A percentile compares a stretch with the other conserved stretches of the same genome.
Evolutionary conservation across 2,113 vertebrate genomes (phyloP).

Genomic region (Dasyprocta punctata): DNA sequence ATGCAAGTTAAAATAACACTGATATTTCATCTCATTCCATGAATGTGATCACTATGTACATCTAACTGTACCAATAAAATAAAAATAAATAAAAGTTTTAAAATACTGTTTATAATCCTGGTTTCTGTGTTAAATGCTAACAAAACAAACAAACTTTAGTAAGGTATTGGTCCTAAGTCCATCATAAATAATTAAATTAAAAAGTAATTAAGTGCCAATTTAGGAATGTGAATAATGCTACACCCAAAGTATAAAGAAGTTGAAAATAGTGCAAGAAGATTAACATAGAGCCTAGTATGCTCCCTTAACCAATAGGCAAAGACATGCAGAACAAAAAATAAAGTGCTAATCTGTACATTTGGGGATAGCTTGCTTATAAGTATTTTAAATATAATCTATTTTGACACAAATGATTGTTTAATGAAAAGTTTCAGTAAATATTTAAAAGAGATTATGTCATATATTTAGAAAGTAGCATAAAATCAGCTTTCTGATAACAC

Average conservation of each 20-base stretch:
- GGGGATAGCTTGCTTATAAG: not conserved
- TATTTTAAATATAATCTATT: not conserved
- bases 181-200: not conserved
- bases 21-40: not conserved
- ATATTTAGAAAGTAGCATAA: not conserved
- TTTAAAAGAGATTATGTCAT: slow-evolving; percentile 24
- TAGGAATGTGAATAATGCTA: not conserved
- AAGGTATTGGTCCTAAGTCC: not conserved
- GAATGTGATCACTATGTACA: not conserved
- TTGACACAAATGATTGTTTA: slow-evolving; percentile 12
- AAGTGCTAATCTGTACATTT: not conserved
- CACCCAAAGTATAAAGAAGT: not conserved
- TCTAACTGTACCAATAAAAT: not conserved
- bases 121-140: not conserved
- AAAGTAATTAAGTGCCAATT: not conserved
- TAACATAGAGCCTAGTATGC: not conserved
- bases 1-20: not conserved
- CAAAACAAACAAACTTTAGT: not conserved
- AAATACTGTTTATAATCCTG: not conserved
- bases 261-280: not conserved
- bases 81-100: not conserved
- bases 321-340: not conserved
- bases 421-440: not conserved
- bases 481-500: not conserved
- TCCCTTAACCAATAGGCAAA: not conserved